Percentiles rank a stretch among this genome's conserved stretches.
phyloP scores from a whole-genome alignment of 1,140 invertebrate species.

The Aphaenogaster floridana region DNA sequence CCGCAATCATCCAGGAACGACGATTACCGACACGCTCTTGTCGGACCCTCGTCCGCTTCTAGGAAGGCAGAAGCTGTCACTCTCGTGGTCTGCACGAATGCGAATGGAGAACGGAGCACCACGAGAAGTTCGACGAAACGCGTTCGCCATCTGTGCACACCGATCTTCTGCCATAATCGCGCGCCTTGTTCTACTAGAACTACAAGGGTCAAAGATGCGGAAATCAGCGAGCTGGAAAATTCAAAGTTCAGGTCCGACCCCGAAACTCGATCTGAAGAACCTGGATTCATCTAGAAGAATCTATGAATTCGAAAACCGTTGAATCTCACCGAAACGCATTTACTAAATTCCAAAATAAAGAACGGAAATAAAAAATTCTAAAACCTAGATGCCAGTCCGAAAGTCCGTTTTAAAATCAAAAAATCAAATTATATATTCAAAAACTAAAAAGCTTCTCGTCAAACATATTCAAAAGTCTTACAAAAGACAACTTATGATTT shows the following conservation, averaged over 20 bases:
- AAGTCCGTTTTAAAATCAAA: not conserved
- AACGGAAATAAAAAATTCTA: not conserved
- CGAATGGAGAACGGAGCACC: slow-evolving; percentile 58
- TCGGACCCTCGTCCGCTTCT: slow-evolving; percentile 66
- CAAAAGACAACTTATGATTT: slow-evolving; percentile 4
- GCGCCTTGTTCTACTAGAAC: not conserved
- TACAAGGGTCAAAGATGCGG: not conserved
- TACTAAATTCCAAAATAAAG: not conserved
- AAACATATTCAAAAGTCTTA: not conserved
- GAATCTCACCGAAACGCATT: not conserved
- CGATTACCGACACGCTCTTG: slow-evolving; percentile 75
- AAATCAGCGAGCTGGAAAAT: slow-evolving; percentile 14
- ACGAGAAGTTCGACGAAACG: slow-evolving; percentile 43
- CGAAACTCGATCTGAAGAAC: not conserved
- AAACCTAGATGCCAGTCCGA: not conserved
- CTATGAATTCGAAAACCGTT: not conserved
- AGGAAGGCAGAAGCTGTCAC: slow-evolving; percentile 68
- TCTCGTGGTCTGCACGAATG: slow-evolving; percentile 46
- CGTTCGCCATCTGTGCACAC: slow-evolving; percentile 50
- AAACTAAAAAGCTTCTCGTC: not conserved
- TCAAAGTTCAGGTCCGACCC: not conserved
- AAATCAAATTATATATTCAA: not conserved
- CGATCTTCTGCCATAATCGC: slow-evolving; percentile 39
- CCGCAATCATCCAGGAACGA: slow-evolving; percentile 79
- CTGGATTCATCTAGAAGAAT: not conserved